A percentile compares a stretch with the other conserved stretches of the same genome.
These are phyloP conservation scores for Unio pictorum DNA, from an alignment of 2,888 invertebrate species.

Conservation along the genomic window DNA sequence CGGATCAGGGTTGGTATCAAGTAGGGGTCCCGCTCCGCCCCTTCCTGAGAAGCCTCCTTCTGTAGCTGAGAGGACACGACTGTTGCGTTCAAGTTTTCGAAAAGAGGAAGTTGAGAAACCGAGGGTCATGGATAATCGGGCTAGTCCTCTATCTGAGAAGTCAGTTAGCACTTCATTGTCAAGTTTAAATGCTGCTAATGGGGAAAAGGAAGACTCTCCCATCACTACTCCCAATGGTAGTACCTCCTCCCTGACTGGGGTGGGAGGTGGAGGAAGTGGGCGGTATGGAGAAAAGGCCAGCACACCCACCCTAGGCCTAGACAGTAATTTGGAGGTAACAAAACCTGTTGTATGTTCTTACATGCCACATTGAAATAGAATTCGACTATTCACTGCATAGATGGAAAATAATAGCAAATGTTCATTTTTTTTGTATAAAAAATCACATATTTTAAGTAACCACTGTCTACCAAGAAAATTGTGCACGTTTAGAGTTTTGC, in stretches of 20 bases:
- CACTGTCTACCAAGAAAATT: too few species aligned
- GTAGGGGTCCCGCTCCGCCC: slow-evolving; percentile 56
- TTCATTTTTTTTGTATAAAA: too few species aligned
- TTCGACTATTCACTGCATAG: too few species aligned
- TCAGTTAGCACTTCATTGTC: slow-evolving; percentile 37
- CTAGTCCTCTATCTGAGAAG: slow-evolving; percentile 44
- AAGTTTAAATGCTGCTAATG: slow-evolving; percentile 36
- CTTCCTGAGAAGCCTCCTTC: slow-evolving; percentile 63
- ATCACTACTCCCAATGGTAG: slow-evolving; percentile 15
- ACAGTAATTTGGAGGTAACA: too few species aligned
- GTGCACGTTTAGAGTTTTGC: too few species aligned
- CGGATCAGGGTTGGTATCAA: too few species aligned
- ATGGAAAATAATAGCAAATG: too few species aligned
- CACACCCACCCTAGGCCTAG: slow-evolving; percentile 8
- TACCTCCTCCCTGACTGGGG: slow-evolving; percentile 20
- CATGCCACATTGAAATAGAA: too few species aligned
- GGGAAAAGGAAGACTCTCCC: slow-evolving; percentile 45
- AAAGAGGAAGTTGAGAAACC: slow-evolving; percentile 56
- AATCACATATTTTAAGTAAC: too few species aligned
- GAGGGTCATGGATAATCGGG: slow-evolving; percentile 27
- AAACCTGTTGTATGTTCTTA: too few species aligned
- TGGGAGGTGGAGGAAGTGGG: slow-evolving; percentile 5
- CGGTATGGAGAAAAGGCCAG: slow-evolving; percentile 24
- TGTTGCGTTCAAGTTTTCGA: slow-evolving; percentile 59
- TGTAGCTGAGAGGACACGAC: slow-evolving; percentile 59